A percentile compares a stretch with the other conserved stretches of the same genome.
Conservation (phyloP, 2,797 vertebrate genomes). For the Anisognathus igniventris region DNA sequence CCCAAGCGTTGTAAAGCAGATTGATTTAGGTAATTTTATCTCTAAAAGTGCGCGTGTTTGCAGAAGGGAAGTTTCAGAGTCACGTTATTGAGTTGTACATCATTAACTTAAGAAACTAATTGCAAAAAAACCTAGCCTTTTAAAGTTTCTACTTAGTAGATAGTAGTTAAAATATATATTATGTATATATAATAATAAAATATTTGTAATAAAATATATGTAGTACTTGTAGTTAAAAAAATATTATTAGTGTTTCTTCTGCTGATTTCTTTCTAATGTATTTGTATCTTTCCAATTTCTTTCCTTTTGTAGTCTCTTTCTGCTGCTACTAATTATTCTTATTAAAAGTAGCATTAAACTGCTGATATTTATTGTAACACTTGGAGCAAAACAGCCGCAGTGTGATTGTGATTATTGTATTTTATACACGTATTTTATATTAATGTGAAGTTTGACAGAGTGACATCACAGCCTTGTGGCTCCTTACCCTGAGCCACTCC, state of each 20-base stretch:
- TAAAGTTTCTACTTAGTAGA: rapidly evolving
- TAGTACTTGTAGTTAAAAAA: too few relatives aligned
- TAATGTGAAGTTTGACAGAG: neutral
- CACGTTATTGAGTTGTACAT: rapidly evolving
- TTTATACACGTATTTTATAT: rapidly evolving
- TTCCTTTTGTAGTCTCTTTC: neutral
- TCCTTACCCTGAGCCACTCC: neutral
- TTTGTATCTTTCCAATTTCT: too few relatives aligned
- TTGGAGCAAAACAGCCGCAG: rapidly evolving
- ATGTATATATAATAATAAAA: too few relatives aligned
- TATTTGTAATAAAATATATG: too few relatives aligned
- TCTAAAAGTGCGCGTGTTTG: rapidly evolving
- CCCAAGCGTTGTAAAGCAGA: rapidly evolving
- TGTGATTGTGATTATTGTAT: neutral
- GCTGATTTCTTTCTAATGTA: neutral
- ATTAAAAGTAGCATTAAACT: neutral
- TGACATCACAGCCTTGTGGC: neutral
- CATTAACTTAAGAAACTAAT: rapidly evolving
- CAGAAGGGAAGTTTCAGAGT: rapidly evolving
- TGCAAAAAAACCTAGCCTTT: rapidly evolving
- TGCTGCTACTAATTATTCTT: rapidly evolving
- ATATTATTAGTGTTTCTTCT: neutral
- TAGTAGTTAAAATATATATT: too few relatives aligned
- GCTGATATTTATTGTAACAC: rapidly evolving
- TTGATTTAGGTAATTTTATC: neutral